A percentile compares a stretch with the other conserved stretches of the same genome.
phyloP scores from a whole-genome alignment of 2,113 vertebrate species.

The Cyprinodon tularosa region DNA sequence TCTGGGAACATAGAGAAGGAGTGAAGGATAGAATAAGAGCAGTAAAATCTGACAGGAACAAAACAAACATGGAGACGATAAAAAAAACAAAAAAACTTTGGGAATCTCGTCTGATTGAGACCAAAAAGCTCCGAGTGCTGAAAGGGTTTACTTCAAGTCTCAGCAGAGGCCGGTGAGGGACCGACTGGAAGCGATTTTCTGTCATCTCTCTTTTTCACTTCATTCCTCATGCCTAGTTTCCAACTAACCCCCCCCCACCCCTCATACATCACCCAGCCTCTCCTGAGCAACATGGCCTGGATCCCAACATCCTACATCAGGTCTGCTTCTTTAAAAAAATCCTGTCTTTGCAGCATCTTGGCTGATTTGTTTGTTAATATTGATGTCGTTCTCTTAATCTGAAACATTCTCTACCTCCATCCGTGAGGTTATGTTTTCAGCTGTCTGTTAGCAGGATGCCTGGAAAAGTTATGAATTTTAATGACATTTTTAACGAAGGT shows the following conservation, averaged over 20 bases:
- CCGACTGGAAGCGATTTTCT: constrained; percentile 68
- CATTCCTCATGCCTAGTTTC: constrained; percentile 67
- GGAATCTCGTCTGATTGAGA: constrained; percentile 32
- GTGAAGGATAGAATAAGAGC: constrained; percentile 58
- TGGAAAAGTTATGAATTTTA: too few relatives aligned
- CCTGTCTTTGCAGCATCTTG: background rate
- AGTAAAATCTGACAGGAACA: constrained; percentile 32
- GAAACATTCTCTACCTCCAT: background rate
- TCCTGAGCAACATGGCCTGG: constrained; percentile 31
- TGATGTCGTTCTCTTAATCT: background rate
- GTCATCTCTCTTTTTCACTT: constrained; percentile 71
- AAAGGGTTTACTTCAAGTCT: constrained; percentile 57
- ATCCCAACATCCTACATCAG: constrained; percentile 1
- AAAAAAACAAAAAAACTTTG: background rate
- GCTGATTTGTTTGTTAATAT: constrained; percentile 4
- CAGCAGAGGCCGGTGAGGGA: constrained; percentile 49
- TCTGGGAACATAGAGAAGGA: constrained; percentile 21
- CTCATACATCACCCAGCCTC: constrained; percentile 2
- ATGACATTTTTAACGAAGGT: too few relatives aligned
- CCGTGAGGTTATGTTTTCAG: too few relatives aligned
- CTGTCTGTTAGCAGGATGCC: too few relatives aligned
- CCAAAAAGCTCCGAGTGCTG: constrained; percentile 37
- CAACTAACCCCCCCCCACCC: constrained; percentile 17
- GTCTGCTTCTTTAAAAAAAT: constrained; percentile 5
- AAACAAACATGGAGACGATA: background rate